Percentiles rank a stretch among this genome's conserved stretches.
phyloP scores from a whole-genome alignment of 2,797 vertebrate genomes.

The Silurus aristotelis region DNA sequence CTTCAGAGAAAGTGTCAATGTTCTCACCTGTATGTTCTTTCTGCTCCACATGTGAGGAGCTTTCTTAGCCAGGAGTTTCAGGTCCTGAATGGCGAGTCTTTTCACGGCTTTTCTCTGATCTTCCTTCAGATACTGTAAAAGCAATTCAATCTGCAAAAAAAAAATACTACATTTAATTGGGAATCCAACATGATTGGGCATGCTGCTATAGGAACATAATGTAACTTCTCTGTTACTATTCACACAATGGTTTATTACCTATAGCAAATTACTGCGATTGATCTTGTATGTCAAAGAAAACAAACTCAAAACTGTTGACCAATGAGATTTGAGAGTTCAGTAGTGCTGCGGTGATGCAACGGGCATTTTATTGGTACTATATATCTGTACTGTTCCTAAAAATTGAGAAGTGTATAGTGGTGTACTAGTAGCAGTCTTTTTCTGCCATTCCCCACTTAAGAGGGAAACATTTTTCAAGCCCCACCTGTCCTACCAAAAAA shows the following conservation, averaged over 20 bases:
- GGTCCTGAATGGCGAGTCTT: constrained; percentile 86
- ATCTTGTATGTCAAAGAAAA: background rate
- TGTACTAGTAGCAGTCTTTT: background rate
- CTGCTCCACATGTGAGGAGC: constrained; percentile 94
- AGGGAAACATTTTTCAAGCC: no score
- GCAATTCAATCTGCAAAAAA: constrained; percentile 82
- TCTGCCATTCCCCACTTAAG: no score
- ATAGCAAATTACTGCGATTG: background rate
- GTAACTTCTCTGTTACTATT: background rate
- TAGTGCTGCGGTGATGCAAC: background rate
- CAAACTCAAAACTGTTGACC: background rate
- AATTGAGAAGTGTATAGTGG: no score
- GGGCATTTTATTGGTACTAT: background rate
- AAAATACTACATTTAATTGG: background rate
- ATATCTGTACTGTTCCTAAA: background rate
- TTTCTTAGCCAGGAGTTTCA: constrained; percentile 92
- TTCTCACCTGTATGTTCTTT: constrained; percentile 90
- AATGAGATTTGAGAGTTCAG: background rate
- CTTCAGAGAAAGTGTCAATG: background rate
- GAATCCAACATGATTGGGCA: background rate
- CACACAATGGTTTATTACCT: background rate
- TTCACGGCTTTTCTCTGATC: constrained; percentile 95
- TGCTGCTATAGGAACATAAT: background rate
- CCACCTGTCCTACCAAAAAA: no score
- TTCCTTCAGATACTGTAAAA: constrained; percentile 91